A percentile compares a stretch with the other conserved stretches of the same genome.
Evolutionary conservation across 2,797 vertebrate species (phyloP).

Genomic region (Chloroceryle amazona): DNA sequence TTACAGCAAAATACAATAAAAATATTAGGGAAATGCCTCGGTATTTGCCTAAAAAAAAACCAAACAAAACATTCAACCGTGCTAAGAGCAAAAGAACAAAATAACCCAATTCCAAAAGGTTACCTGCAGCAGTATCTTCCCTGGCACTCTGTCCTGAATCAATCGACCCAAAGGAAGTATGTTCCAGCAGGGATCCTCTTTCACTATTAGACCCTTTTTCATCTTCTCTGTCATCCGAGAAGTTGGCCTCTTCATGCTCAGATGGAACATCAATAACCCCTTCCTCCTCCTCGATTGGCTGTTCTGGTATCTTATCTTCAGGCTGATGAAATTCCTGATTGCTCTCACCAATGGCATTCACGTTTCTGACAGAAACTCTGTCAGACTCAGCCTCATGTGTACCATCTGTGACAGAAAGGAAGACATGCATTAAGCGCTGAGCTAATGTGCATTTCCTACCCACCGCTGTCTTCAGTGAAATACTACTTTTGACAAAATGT

Average conservation of each 20-base stretch:
- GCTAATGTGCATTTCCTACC: not conserved
- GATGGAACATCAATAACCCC: not conserved
- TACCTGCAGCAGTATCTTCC: constrained; percentile 70
- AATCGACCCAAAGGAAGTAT: not conserved
- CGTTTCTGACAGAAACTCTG: not conserved
- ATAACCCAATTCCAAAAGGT: not conserved
- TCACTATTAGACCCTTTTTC: not conserved
- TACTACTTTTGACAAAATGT: not conserved
- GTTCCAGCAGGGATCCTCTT: not conserved
- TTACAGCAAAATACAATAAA: not conserved
- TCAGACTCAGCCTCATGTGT: constrained; percentile 14
- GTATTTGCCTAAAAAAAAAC: not conserved
- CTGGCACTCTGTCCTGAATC: not conserved
- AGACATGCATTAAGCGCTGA: not conserved
- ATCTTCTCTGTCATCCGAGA: not conserved
- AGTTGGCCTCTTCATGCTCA: not conserved
- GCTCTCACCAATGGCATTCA: not conserved
- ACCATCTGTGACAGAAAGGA: not conserved
- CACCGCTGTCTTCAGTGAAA: not conserved
- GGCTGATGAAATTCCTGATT: not conserved
- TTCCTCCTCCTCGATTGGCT: not conserved
- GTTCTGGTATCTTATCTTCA: not conserved
- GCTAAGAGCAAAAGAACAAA: not conserved
- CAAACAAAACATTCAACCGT: not conserved
- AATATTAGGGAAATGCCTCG: not conserved